Base-by-base conservation (phyloP, 64 coral and sea anemone genomes). In the Porites lutea region DNA sequence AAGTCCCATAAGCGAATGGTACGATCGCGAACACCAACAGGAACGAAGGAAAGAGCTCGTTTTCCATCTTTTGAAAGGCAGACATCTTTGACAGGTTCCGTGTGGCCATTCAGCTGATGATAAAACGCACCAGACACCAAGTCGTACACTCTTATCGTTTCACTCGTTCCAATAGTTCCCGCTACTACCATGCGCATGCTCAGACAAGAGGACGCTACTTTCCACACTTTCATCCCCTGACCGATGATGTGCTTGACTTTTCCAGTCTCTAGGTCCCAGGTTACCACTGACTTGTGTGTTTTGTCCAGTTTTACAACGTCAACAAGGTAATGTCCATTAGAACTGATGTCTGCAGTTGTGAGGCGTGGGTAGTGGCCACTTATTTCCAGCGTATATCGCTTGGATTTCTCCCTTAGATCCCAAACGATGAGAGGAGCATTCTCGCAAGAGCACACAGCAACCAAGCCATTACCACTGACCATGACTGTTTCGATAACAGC, bases 181-280 rank as follows among this genome's bases (percentile, higher is more conserved):
- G 95, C 90, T 19, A 97, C 95, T 14, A 97, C 70, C 82, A 97
- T 78, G 51, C 92, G 95, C 95, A 97, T 97, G 82, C 95, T 97
- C 82, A 82, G 61, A 51, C 88, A 97, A 2, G 95, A 90, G 3
- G 90, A 78, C 49, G 75, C 95, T 27, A 97, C 95, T 22, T 83
- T 93, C 95, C 95, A 97, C 12, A 97, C 95, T 58, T 88, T 97
- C 64, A 79, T 79, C 16, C 95, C 95, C 79, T 97, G 95, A 47
- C 95, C 95, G 88, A 97, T 97, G 53, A 97, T 64, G 20, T 97
- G 95, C 59, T 94, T 97, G 48, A 97, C 95, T 82, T 92, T 93
- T 4, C 92, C 95, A 47, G 88, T 91, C 71, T 90, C 86, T 22
- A 97, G 91, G 75, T 97, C 95, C 95, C 95, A 97, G 27, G 95